phyloP scores from a whole-genome alignment of 2,113 vertebrate genomes.

The Cyanoliseus patagonus region DNA sequence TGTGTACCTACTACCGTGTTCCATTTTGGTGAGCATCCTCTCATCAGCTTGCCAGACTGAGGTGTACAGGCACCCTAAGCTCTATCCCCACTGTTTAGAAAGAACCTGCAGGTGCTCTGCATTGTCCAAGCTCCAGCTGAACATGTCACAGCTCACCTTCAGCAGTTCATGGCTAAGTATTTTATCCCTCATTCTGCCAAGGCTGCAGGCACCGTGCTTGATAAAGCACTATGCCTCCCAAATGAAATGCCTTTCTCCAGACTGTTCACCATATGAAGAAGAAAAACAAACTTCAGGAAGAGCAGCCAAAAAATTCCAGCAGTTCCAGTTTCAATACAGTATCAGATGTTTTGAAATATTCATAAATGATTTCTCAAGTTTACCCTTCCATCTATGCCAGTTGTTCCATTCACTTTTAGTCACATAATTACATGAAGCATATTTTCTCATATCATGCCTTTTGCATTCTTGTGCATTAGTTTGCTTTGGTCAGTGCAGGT shows the following conservation, averaged over 20 bases:
- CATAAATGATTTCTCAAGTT: not conserved
- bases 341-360: not conserved
- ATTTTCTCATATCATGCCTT: not conserved
- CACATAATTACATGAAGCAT: not conserved
- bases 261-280: not conserved
- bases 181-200: not conserved
- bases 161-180: not conserved
- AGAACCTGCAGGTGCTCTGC: not conserved
- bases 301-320: not conserved
- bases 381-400: not conserved
- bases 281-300: not conserved
- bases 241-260: not conserved
- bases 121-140: not conserved
- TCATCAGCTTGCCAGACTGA: not conserved
- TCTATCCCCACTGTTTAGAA: not conserved
- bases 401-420: not conserved
- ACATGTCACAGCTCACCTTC: not conserved
- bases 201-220: not conserved
- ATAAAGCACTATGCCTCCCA: not conserved
- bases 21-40: not conserved
- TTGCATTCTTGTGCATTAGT: not conserved
- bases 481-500: not conserved
- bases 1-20: not conserved
- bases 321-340: not conserved
- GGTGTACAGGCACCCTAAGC: not conserved